Evolutionary conservation across 2,113 vertebrate species (phyloP).

Genomic region (Callipepla californica): DNA sequence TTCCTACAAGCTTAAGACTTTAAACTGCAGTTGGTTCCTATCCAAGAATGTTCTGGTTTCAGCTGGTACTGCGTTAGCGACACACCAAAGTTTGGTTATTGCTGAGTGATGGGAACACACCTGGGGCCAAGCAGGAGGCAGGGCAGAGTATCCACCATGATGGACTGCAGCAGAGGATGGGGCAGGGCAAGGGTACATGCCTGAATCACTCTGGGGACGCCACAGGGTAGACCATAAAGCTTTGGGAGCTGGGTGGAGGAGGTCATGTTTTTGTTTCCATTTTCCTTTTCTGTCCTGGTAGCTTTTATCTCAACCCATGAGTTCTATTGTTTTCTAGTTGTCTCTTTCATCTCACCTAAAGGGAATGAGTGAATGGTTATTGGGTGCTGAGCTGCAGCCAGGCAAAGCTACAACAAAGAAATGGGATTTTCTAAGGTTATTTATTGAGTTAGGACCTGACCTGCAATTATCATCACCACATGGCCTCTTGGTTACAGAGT

Average conservation of each 20-base stretch:
- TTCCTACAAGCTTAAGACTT: not conserved
- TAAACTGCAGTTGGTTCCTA: not conserved
- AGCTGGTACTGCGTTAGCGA: not conserved
- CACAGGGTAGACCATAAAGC: not conserved
- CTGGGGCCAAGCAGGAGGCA: not conserved
- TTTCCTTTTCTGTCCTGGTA: not conserved
- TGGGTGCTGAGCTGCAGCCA: not conserved
- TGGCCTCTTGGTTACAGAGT: not conserved
- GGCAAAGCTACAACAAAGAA: not conserved
- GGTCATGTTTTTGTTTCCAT: not conserved
- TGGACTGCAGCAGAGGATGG: no score
- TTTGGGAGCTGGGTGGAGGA: not conserved
- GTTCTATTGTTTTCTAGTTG: not conserved
- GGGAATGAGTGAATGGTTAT: not conserved
- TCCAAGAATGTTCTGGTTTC: not conserved
- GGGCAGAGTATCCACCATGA: no score
- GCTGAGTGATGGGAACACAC: not conserved
- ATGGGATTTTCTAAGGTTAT: not conserved
- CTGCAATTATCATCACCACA: not conserved
- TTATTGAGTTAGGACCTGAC: not conserved
- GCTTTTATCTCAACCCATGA: not conserved
- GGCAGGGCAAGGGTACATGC: no score
- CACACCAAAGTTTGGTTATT: not conserved
- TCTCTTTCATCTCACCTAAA: no score
- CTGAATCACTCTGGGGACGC: no score